Conservation (phyloP, 2,888 invertebrate genomes). For the Amiota communis region DNA sequence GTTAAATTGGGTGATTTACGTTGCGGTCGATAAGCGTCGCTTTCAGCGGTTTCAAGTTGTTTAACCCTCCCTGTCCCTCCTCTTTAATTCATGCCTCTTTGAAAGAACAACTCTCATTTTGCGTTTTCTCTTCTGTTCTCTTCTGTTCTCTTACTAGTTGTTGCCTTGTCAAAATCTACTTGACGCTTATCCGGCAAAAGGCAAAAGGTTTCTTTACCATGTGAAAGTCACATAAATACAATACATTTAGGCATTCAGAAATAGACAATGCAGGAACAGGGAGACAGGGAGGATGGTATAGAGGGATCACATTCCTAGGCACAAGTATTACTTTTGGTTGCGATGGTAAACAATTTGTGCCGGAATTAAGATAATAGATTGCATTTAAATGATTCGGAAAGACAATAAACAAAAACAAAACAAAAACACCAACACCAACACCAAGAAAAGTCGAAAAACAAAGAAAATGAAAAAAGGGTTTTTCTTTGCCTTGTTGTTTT, state of each 20-base stretch:
- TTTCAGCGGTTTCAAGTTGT: slow-evolving; percentile 55
- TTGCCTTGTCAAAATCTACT: too few species aligned
- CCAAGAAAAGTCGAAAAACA: background rate
- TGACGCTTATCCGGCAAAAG: slow-evolving; percentile 13
- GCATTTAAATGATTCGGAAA: slow-evolving; percentile 59
- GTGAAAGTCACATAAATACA: too few species aligned
- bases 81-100: background rate
- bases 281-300: too few species aligned
- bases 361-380: slow-evolving; percentile 67
- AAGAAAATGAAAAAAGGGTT: slow-evolving; percentile 17
- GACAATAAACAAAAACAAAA: too few species aligned
- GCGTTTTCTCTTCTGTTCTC: too few species aligned
- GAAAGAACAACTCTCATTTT: too few species aligned
- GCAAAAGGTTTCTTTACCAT: background rate
- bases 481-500: too few species aligned
- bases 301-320: too few species aligned
- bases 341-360: slow-evolving; percentile 61
- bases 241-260: too few species aligned
- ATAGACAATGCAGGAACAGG: too few species aligned
- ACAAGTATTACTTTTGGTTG: background rate
- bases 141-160: too few species aligned
- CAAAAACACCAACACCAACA: background rate
- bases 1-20: slow-evolving; percentile 69
- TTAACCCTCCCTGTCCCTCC: background rate
- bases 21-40: slow-evolving; percentile 63